Evolutionary conservation across 2,888 invertebrate species (phyloP), one percentile per base, ranked within the genome.

Genomic region (Cephus nigrinus): DNA sequence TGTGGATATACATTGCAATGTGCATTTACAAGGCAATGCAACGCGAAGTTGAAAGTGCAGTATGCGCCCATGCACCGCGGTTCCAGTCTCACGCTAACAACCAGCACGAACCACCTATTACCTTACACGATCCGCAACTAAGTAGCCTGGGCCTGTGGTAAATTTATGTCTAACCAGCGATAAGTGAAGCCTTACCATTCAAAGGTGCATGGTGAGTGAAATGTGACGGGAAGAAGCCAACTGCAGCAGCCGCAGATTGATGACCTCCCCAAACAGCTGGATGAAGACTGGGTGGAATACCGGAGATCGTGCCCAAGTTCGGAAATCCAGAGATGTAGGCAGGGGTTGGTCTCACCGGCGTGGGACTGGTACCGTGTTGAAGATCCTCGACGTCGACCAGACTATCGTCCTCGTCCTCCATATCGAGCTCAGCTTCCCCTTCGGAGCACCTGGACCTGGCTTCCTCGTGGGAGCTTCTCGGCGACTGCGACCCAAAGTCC

Each of bases 301-400:
- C 88, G 5, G 90, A 80, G 35, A 90, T 85, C 75, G 82, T 76
- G 9, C 88, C 86, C 33, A 91, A 82, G 1, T 85, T 85, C 5
- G 91, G 85, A 74, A 90, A 91, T 1, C 90, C 90, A 11, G 86
- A 88, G 31, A 91, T 86, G 75, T 91, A 91, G 1, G 88, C 90
- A 0, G 91, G 91, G 1, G 90, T 91, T 0, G 91, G 91, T 76
- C 91, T 88, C 1, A 91, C 86, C 0, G 91, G 90, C 1, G 87
- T 85, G 0, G 90, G 87, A 69, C 88, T 86, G 9, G 78, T 77
- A 9, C 71, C 71, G 33, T 89, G 88, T 9, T 86, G 84, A 32
- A 96, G 92, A 87, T 96, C 96, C 90, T 96, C 96, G 23, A 96
- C 96, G 89, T 97, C 96, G 23, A 96, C 96, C 87, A 95, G 93